Percentiles rank a stretch among this genome's conserved stretches.
Evolutionary conservation across 1,140 invertebrate genomes (phyloP).

Genomic region (Lycorma delicatula): DNA sequence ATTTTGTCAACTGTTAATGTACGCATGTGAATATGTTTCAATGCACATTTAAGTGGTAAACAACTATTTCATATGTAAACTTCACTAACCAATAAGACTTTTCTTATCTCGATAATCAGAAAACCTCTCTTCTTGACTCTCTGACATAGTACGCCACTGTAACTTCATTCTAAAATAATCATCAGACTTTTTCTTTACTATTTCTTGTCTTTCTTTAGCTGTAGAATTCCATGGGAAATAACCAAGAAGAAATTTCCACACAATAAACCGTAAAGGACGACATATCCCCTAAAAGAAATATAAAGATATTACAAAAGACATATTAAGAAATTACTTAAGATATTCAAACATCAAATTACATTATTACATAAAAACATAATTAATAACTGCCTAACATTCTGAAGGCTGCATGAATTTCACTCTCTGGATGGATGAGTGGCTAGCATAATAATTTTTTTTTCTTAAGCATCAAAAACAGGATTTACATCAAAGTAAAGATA

Average conservation of each 20-base stretch:
- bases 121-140: conserved; percentile 82
- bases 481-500: no score
- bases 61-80: no score
- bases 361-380: neutral
- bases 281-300: conserved; percentile 49
- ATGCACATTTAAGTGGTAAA: no score
- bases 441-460: no score
- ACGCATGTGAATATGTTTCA: no score
- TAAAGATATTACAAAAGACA: conserved; percentile 10
- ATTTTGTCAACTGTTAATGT: no score
- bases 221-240: conserved; percentile 83
- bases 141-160: conserved; percentile 89
- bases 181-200: conserved; percentile 62
- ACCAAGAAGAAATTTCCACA: conserved; percentile 93
- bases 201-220: conserved; percentile 53
- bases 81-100: conserved; percentile 82
- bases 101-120: conserved; percentile 82
- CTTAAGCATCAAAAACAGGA: no score
- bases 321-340: neutral
- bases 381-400: neutral
- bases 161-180: conserved; percentile 94
- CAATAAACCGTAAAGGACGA: conserved; percentile 64
- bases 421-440: no score
- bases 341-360: neutral
- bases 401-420: no score